Percentiles rank a stretch among this genome's conserved stretches.
Evolutionary conservation across 2,113 vertebrate genomes (phyloP).

Genomic region (Indri indri): DNA sequence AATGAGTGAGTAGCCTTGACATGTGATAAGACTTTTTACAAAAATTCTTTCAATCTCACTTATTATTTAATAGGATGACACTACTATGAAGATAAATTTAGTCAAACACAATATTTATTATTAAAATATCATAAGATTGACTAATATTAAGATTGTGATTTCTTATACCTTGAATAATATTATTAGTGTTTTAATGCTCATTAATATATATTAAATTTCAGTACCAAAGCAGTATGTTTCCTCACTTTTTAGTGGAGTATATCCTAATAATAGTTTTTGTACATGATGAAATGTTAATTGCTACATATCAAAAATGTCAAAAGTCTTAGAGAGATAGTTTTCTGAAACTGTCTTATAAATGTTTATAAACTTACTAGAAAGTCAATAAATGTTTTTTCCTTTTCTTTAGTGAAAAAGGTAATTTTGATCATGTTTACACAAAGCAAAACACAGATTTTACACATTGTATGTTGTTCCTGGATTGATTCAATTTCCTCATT

Average conservation of each 20-base stretch:
- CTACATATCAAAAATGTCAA: background rate
- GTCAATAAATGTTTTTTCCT: background rate
- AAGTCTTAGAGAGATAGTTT: background rate
- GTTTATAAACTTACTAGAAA: background rate
- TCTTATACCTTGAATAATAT: background rate
- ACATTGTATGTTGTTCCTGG: background rate
- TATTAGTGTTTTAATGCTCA: background rate
- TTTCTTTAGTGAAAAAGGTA: background rate
- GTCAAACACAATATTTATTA: background rate
- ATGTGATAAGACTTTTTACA: background rate
- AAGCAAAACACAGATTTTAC: background rate
- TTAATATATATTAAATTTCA: background rate
- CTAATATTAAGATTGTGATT: background rate
- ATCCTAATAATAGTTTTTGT: background rate
- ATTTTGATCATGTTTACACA: background rate
- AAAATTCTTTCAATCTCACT: background rate
- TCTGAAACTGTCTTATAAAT: background rate
- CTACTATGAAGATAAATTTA: background rate
- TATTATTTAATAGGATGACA: background rate
- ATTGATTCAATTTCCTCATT: background rate
- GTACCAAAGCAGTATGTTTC: background rate
- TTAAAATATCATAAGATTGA: background rate
- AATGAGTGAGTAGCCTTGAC: background rate
- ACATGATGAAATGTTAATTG: background rate
- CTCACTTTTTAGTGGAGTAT: background rate